These are phyloP conservation scores for Dexiosoma caninum DNA, from an alignment of 2,888 invertebrate genomes.

Conservation along the genomic window DNA sequence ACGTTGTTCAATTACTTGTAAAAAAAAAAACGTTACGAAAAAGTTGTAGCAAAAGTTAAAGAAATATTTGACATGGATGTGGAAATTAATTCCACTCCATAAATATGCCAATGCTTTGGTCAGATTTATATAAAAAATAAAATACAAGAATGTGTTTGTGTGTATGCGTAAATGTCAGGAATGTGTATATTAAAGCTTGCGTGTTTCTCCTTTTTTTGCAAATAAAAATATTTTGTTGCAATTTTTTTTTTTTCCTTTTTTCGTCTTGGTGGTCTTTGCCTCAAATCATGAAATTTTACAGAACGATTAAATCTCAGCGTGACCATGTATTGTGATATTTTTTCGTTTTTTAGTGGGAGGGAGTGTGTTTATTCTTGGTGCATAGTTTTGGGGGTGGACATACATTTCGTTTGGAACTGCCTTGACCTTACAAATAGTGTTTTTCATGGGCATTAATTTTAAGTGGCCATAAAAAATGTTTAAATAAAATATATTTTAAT, in stretches of 20 bases:
- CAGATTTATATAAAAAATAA: slow-evolving; percentile 15
- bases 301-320: slow-evolving; percentile 62
- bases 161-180: neutral
- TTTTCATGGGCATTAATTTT: slow-evolving; percentile 5
- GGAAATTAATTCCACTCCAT: slow-evolving; percentile 72
- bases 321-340: slow-evolving; percentile 26
- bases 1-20: slow-evolving; percentile 58
- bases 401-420: neutral
- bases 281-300: slow-evolving; percentile 52
- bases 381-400: slow-evolving; percentile 20
- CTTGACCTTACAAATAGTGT: slow-evolving; percentile 22
- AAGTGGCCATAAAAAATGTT: neutral
- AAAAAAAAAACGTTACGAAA: slow-evolving; percentile 32
- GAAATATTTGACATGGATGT: slow-evolving; percentile 52
- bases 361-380: slow-evolving; percentile 7
- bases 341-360: neutral
- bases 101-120: slow-evolving; percentile 65
- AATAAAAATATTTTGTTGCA: neutral
- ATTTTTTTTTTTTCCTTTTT: slow-evolving; percentile 3
- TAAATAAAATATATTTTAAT: too few species aligned
- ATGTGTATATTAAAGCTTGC: slow-evolving; percentile 14
- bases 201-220: neutral
- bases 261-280: neutral
- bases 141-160: neutral
- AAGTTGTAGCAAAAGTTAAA: slow-evolving; percentile 41